Percentiles rank a stretch among this genome's conserved stretches.
Conservation (phyloP, 1,140 invertebrate genomes). For the Brachionus asplanchnoidis region DNA sequence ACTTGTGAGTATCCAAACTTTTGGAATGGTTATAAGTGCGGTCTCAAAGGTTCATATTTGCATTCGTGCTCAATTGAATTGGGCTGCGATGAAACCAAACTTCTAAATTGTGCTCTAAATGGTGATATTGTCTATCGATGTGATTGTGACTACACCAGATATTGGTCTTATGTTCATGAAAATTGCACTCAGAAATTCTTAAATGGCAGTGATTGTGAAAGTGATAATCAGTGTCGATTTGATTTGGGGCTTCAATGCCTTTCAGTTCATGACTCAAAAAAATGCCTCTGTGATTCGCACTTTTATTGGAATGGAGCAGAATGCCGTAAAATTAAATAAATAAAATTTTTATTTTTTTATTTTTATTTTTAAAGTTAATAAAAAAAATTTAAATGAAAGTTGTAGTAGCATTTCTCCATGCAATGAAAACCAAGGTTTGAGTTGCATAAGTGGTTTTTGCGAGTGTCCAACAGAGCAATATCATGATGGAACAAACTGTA, state of each 20-base stretch:
- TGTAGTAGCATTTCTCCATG: neutral
- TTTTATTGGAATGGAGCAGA: neutral
- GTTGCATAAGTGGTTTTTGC: neutral
- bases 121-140: neutral
- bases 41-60: neutral
- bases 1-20: slow-evolving; percentile 3
- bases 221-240: neutral
- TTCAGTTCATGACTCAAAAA: neutral
- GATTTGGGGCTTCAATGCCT: neutral
- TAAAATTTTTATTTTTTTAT: neutral
- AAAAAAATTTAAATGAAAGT: neutral
- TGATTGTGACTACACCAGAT: neutral
- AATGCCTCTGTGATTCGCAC: neutral
- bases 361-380: neutral
- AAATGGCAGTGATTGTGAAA: neutral
- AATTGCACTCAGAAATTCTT: neutral
- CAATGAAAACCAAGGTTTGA: neutral
- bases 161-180: neutral
- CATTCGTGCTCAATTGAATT: neutral
- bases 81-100: neutral
- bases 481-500: neutral
- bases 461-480: neutral
- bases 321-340: neutral
- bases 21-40: neutral
- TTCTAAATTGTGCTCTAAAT: neutral